Base-by-base conservation (phyloP, 2,797 vertebrate genomes). In the Odontamblyopus rebecca region DNA sequence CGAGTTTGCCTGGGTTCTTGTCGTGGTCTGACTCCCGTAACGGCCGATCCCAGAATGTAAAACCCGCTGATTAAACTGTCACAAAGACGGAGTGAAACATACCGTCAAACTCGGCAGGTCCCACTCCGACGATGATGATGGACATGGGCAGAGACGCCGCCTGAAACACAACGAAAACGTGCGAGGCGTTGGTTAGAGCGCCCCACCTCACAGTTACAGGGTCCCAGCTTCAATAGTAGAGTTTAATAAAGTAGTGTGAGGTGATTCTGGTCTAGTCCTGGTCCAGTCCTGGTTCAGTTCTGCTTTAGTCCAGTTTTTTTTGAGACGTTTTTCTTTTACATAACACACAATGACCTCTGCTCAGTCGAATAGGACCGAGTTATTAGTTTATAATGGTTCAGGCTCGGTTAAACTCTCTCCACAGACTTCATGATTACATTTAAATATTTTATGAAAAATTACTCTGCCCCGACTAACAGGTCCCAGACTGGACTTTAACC, bases 91-190 rank as follows among this genome's bases (percentile, higher is more conserved):
- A 44, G 41, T 48, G 13, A 15, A 48, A 29, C 18, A 96, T 89
- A 99, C 98, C 98, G 74, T 99, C 95, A 84, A 99, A 99, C 83
- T 99, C 98, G n/a, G 98, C 98, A 72, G 97, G 96, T 88, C 98
- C 98, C 69, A 99, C 97, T 51, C 98, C 98, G 63, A 99, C 98
- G 85, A 99, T 99, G 87, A 99, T 99, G 89, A 99, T 96, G 69
- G 97, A 99, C 97, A 99, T 99, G 76, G 98, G 97, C 91, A 98
- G 92, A 90, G 94, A 96, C 2, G 98, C 94, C 1, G 94, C 94
- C 94, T 95, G 86, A 41, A 62, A 76, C 7, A 75, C 61, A 74
- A 65, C 77, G 35, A 82, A 48, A 77, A 78, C 1, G 65, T 15
- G 32, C 66, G 7, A 38, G 13, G 32, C 19, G 9, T 11, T 23